Evolutionary conservation across 2,113 vertebrate species (phyloP).

Genomic region (Entomyzon cyanotis): DNA sequence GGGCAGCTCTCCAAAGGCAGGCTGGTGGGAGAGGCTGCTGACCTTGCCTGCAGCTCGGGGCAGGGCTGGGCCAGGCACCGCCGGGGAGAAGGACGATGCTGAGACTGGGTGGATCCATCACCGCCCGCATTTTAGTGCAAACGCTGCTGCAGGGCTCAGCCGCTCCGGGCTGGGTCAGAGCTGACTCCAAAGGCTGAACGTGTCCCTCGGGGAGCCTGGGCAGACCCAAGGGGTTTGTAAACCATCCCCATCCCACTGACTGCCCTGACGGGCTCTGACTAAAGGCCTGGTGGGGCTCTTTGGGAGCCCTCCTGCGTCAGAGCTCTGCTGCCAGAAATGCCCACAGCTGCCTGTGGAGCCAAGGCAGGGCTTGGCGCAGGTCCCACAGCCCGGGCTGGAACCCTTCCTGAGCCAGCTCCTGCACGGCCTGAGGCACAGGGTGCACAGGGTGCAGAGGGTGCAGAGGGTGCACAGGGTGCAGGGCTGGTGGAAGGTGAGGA

Average conservation of each 20-base stretch:
- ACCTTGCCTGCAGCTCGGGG: too few relatives aligned
- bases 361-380: not conserved
- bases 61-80: not conserved
- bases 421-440: not conserved
- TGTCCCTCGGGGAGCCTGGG: not conserved
- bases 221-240: not conserved
- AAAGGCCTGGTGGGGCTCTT: not conserved
- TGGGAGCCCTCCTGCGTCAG: not conserved
- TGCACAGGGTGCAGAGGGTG: not conserved
- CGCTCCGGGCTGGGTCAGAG: rapidly evolving
- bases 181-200: not conserved
- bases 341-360: rapidly evolving
- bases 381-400: not conserved
- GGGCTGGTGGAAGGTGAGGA: not conserved
- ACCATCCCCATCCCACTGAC: not conserved
- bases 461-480: not conserved
- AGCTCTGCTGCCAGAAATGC: not conserved
- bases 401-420: not conserved
- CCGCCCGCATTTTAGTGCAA: rapidly evolving
- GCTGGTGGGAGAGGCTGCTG: not conserved
- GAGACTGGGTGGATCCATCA: not conserved
- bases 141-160: rapidly evolving
- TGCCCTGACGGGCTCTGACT: rapidly evolving
- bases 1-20: not conserved
- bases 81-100: not conserved